phyloP scores from a whole-genome alignment of 2,888 invertebrate genomes.

The Dryobotodes eremita region DNA sequence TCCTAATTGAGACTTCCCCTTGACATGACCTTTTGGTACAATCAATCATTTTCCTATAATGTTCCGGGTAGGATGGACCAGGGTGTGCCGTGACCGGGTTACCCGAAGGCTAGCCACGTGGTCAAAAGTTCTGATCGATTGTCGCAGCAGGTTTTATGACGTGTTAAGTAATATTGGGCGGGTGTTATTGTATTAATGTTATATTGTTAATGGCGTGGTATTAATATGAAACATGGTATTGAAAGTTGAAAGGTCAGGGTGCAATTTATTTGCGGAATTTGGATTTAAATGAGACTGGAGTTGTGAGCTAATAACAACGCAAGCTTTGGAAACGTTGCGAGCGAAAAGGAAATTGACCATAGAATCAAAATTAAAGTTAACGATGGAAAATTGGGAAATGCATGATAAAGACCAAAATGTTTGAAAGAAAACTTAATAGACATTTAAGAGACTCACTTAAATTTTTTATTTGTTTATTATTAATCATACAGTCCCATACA shows the following conservation, averaged over 20 bases:
- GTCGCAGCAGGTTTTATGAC: slow-evolving; percentile 49
- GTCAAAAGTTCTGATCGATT: slow-evolving; percentile 63
- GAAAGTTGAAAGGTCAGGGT: slow-evolving; percentile 18
- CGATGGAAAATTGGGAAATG: neutral
- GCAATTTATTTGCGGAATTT: neutral
- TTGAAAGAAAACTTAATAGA: slow-evolving; percentile 2
- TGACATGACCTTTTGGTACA: slow-evolving; percentile 51
- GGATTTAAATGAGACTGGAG: neutral
- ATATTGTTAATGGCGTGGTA: slow-evolving; percentile 8
- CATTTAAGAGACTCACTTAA: neutral
- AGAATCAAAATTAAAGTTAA: neutral
- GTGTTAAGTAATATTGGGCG: slow-evolving; percentile 53
- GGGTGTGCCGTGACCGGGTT: slow-evolving; percentile 75
- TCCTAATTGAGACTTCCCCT: slow-evolving; percentile 55
- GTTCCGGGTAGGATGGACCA: slow-evolving; percentile 56
- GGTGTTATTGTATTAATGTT: slow-evolving; percentile 24
- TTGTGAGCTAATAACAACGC: neutral
- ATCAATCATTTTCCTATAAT: slow-evolving; percentile 58
- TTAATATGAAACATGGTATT: neutral
- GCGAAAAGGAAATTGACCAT: neutral
- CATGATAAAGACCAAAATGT: neutral
- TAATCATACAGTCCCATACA: neutral
- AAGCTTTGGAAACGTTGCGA: neutral
- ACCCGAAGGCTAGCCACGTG: slow-evolving; percentile 63
- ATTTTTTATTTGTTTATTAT: slow-evolving; percentile 11